Base-by-base conservation (phyloP, 2,797 vertebrate species). In the Karalla daura region DNA sequence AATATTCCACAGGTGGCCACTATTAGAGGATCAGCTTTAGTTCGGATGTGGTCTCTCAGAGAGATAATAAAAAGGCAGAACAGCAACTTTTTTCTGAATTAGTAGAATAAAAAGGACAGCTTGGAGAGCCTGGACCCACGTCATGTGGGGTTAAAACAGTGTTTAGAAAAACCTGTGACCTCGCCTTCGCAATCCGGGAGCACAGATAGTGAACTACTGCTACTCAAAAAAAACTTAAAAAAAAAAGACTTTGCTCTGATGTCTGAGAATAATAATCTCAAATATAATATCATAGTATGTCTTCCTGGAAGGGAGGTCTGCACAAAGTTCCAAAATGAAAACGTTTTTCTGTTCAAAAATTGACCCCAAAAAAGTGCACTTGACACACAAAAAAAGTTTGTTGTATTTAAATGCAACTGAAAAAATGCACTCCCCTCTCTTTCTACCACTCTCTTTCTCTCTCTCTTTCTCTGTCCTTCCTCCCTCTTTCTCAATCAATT, bases 321-420 rank as follows among this genome's bases (percentile, higher is more conserved):
- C 92, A 90, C 94, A 95, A 93, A 93, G n/a, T 88, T 86, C 88
- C 92, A 93, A 94, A 95, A 92, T 94, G 91, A 95, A 95, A 95
- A 95, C 92, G 90, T 93, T n/a, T n/a, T n/a, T n/a, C n/a, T n/a
- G n/a, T n/a, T 91, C 91, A 87, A 86, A 89, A 87, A 73, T 91
- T 82, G 61, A 87, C 83, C 90, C 94, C n/a, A n/a, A 94, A 44
- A 43, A 96, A 60, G 94, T 95, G 94, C 94, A 95, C 93, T 94
- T 93, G 82, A 93, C 93, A 93, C 92, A 95, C 94, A 95, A 93
- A 95, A 94, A 95, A 93, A 92, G 91, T 94, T 93, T 89, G 85
- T 90, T 93, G 92, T 87, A 83, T 91, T 91, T 87, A 89, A 94
- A 94, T 94, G 93, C 90, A 91, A 90, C 89, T 86, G 82, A 94